Percentiles rank a stretch among this genome's conserved stretches.
phyloP scores from a whole-genome alignment of 2,113 vertebrate genomes.

The Sardina pilchardus region DNA sequence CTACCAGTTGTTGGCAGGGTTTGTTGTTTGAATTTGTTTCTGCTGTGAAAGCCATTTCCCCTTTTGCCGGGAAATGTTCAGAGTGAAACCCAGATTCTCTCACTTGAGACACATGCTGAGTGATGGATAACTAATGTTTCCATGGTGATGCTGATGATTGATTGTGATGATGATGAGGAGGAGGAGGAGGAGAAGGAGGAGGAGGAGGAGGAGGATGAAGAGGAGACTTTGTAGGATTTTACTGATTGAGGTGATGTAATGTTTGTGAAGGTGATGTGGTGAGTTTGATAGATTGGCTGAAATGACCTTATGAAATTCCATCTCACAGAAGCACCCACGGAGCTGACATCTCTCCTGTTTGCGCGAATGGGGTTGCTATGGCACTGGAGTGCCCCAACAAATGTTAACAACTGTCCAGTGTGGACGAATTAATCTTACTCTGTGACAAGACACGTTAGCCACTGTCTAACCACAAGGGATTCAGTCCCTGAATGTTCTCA shows the following conservation, averaged over 20 bases:
- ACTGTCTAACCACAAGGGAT: neutral
- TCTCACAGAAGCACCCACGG: neutral
- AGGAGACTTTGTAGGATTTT: neutral
- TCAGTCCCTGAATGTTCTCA: neutral
- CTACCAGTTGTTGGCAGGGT: neutral
- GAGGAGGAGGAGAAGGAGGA: neutral
- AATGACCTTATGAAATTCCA: constrained; percentile 15
- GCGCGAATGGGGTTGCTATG: constrained; percentile 29
- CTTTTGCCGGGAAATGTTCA: neutral
- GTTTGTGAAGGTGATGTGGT: neutral
- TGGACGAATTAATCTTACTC: constrained; percentile 8
- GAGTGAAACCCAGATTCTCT: neutral
- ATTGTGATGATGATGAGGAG: neutral
- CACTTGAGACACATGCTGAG: neutral
- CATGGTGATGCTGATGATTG: neutral
- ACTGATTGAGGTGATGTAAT: neutral
- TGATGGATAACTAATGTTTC: neutral
- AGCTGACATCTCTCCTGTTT: constrained; percentile 12
- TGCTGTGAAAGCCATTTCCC: neutral
- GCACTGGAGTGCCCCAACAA: neutral
- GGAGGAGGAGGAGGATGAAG: neutral
- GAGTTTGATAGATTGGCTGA: neutral
- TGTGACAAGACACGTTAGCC: neutral
- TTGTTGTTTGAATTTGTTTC: neutral
- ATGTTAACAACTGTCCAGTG: neutral